Conservation (phyloP, 2,888 invertebrate genomes). For the Epistrophe eligans region DNA sequence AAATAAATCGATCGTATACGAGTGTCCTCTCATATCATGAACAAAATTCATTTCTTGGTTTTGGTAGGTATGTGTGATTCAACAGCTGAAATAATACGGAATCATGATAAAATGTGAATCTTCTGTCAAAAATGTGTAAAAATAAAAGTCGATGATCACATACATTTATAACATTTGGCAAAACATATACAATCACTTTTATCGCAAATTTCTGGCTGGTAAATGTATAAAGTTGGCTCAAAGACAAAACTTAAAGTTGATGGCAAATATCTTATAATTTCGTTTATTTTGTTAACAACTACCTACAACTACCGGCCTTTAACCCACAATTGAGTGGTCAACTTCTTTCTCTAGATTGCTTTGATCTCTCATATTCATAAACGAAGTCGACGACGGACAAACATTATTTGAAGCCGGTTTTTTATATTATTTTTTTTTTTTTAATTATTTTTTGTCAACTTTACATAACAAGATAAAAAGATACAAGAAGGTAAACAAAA, state of each 20-base stretch:
- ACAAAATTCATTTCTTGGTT: background rate
- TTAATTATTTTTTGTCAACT: conserved; percentile 53
- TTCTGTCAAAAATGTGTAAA: background rate
- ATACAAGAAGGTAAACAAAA: conserved; percentile 37
- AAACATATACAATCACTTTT: conserved; percentile 53
- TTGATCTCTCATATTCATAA: background rate
- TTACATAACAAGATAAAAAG: conserved; percentile 54
- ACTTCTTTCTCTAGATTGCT: conserved; percentile 11
- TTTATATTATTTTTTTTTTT: conserved; percentile 7
- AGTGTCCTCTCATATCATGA: background rate
- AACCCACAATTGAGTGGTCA: conserved; percentile 57
- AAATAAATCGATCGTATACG: conserved; percentile 31
- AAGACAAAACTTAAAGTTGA: background rate
- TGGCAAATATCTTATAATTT: conserved; percentile 13
- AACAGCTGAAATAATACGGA: background rate
- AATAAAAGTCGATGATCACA: background rate
- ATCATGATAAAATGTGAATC: conserved; percentile 48
- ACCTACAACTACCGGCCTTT: conserved; percentile 35
- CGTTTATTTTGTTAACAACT: conserved; percentile 52
- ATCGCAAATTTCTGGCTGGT: conserved; percentile 42
- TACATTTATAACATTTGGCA: conserved; percentile 31
- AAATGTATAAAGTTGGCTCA: conserved; percentile 1
- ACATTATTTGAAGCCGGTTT: conserved; percentile 43
- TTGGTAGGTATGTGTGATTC: background rate
- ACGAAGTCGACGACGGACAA: background rate